These are phyloP conservation scores for Pseudorhombus dupliciocellatus DNA, from an alignment of 2,113 vertebrate genomes.

Conservation along the genomic window DNA sequence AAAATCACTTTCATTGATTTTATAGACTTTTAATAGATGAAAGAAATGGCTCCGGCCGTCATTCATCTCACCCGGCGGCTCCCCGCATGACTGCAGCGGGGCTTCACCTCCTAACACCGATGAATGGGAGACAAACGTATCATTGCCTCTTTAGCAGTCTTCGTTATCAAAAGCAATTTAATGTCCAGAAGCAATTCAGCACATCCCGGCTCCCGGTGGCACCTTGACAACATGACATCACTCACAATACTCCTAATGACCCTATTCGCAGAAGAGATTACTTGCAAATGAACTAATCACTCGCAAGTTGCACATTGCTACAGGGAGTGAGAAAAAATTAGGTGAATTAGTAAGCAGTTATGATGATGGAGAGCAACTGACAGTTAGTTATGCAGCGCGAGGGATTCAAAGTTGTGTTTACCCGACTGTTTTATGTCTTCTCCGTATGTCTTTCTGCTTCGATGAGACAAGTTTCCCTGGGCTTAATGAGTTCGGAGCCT, in stretches of 20 bases:
- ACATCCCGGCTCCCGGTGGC: slow-evolving; percentile 42
- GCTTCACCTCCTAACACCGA: slow-evolving; percentile 14
- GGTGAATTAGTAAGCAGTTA: slow-evolving; percentile 77
- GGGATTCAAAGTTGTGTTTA: slow-evolving; percentile 79
- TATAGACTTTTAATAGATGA: not conserved
- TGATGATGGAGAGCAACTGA: slow-evolving; percentile 74
- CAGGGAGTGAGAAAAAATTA: slow-evolving; percentile 41
- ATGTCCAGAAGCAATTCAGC: slow-evolving; percentile 46
- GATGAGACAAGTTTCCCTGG: slow-evolving; percentile 58
- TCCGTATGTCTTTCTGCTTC: slow-evolving; percentile 66
- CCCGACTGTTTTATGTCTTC: slow-evolving; percentile 72
- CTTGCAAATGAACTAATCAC: slow-evolving; percentile 74
- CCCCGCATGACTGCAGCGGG: not conserved
- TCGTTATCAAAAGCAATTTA: not conserved
- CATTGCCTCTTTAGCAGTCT: slow-evolving; percentile 3
- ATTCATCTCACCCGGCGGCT: not conserved
- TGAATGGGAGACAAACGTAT: slow-evolving; percentile 51
- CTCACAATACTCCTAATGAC: slow-evolving; percentile 74
- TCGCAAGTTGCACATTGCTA: slow-evolving; percentile 60
- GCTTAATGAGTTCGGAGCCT: slow-evolving; percentile 73
- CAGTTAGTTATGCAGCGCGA: slow-evolving; percentile 73
- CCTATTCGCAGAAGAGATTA: slow-evolving; percentile 60
- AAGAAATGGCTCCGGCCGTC: not conserved
- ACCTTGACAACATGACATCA: slow-evolving; percentile 55
- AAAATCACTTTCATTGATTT: slow-evolving; percentile 17